Base-by-base conservation (phyloP, 2,888 invertebrate species). In the Lycocerus yunnanus region DNA sequence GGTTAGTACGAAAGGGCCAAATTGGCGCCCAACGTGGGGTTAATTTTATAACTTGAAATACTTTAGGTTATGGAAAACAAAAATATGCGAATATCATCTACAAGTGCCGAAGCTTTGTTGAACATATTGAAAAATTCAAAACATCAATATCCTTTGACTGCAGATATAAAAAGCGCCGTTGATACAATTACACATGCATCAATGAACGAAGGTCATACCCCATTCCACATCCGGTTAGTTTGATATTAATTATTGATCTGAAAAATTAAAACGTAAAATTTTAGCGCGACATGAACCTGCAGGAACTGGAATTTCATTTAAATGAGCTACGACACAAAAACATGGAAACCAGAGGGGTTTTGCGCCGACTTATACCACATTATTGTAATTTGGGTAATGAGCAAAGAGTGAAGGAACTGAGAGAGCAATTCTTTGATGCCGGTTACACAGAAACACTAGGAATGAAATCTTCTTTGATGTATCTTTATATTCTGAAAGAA, bases 291-390 rank as follows among this genome's bases (percentile, higher is more conserved):
- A 93, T 94, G 94, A 89, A 87, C 75, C 83, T 90, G 4, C 89
- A 90, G 16, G 88, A 92, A 67, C 84, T 94, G 1, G 90, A 91
- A 78, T 89, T 90, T 1, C 93, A 93, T 82, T 85, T 93, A 0
- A 84, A 87, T 5, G 93, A 93, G 80, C 83, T 94, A n/a, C 90
- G 91, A 82, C 87, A 89, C 27, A 93, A 93, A 81, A 88, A 89
- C 16, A 89, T 93, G 89, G 92, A 93, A 86, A 89, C 90, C 0
- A 88, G 93, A 4, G 93, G 93, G 0, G 90, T 92, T 0, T 82
- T 94, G 3, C 86, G 93, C 6, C 90, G 89, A 73, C 82, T 94
- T 6, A 85, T 94, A 1, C 91, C 91, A 77, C 81, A 88, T 43
- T 89, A 91, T 78, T 90, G 91, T 65, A 88, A 88, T 15, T 86